Base-by-base conservation (phyloP, 1,140 invertebrate species). In the Micrasema minimum region DNA sequence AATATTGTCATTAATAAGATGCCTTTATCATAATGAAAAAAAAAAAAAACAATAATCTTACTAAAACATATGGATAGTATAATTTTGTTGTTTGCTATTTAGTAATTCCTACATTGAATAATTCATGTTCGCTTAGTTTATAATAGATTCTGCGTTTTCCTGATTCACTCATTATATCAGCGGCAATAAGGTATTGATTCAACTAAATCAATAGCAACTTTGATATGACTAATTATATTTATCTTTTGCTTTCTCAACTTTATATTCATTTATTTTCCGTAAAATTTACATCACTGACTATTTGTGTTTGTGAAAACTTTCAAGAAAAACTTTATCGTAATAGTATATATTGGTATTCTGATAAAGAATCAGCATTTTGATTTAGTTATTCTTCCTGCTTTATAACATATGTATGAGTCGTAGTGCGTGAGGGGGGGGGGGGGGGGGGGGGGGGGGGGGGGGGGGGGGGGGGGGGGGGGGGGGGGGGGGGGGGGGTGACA, bases 351-450 rank as follows among this genome's bases (percentile, higher is more conserved):
- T 38, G 26, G 43, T n/a, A 48, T 50, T 2, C 43, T n/a, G 43
- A 53, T 53, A 53, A 41, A 16, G 22, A 53, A 38, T 53, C 43
- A n/a, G 51, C 31, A 38, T 67, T 53, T 1, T 10, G 64, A 72
- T 83, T n/a, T n/a, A n/a, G n/a, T 80, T 22, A 75, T 37, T 71
- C 76, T 79, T 26, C 80, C 82, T 9, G 76, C 46, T 77, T 82
- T 80, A 72, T 87, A 81, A 20, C 75, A 62, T 14, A 86, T 80
- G 68, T 84, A 72, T 51, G 80, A 83, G 18, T 75, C 72, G 41
- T 70, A 79, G 64, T 85, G n/a, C n/a, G n/a, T n/a, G n/a, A n/a
- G n/a, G n/a, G n/a, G n/a, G n/a, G n/a, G n/a, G n/a, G n/a, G n/a
- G n/a, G n/a, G n/a, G n/a, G n/a, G n/a, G n/a, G n/a, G n/a, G n/a